These are phyloP conservation scores for Hypselothyrea guttata DNA, from an alignment of 2,888 invertebrate genomes.

Conservation along the genomic window DNA sequence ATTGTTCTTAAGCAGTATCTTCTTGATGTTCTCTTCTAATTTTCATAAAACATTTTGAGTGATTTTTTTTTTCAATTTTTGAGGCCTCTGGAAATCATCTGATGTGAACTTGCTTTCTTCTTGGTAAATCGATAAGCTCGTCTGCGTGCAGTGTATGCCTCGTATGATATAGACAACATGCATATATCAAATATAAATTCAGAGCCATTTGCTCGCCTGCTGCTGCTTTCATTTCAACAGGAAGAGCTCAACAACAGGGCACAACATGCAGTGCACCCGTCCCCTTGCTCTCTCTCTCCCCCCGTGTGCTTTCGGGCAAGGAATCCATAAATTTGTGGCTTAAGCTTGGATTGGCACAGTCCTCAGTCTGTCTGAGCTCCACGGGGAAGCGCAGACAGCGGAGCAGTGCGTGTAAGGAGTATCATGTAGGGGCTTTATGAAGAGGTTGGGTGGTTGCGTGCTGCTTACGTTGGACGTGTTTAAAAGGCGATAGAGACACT, in stretches of 20 bases:
- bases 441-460: conserved; percentile 20
- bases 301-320: conserved; percentile 57
- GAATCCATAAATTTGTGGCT: conserved; percentile 55
- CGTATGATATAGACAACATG: conserved; percentile 15
- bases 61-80: too few species aligned
- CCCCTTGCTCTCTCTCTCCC: too few species aligned
- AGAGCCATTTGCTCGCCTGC: conserved; percentile 59
- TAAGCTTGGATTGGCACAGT: not conserved
- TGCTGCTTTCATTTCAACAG: conserved; percentile 72
- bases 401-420: conserved; percentile 59
- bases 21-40: too few species aligned
- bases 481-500: conserved; percentile 36
- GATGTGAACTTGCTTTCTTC: not conserved
- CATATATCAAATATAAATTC: conserved; percentile 56
- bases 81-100: too few species aligned
- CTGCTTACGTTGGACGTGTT: conserved; percentile 39
- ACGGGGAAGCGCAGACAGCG: conserved; percentile 21
- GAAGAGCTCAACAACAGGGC: conserved; percentile 28
- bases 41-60: too few species aligned
- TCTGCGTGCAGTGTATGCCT: conserved; percentile 21
- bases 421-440: conserved; percentile 43
- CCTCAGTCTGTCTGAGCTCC: not conserved
- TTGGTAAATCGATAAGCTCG: not conserved
- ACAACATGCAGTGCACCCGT: conserved; percentile 15
- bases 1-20: too few species aligned